Conservation (phyloP, 1,140 invertebrate species). For the Bombus waltoni region DNA sequence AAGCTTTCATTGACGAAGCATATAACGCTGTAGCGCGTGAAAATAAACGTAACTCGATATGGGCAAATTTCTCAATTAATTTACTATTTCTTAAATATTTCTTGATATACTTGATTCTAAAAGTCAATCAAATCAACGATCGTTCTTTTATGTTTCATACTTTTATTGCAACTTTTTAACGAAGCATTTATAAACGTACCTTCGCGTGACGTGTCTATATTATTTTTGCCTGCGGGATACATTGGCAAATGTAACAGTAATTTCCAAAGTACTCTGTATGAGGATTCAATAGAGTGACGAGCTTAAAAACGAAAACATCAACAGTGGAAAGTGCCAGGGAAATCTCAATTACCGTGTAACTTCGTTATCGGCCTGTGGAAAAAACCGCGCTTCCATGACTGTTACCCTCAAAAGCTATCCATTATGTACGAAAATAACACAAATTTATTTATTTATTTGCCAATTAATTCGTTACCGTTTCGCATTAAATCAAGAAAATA, state of each 20-base stretch:
- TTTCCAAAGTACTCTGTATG: background rate
- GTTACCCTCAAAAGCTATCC: too few relatives aligned
- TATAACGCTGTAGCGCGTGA: background rate
- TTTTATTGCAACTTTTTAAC: background rate
- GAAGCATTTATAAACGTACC: background rate
- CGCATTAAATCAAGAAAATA: background rate
- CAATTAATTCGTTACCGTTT: background rate
- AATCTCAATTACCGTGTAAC: constrained; percentile 10
- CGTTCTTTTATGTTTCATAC: background rate
- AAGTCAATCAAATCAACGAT: background rate
- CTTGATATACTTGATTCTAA: background rate
- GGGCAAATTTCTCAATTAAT: background rate
- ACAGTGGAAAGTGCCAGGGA: background rate
- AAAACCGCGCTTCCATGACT: background rate
- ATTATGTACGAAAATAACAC: background rate
- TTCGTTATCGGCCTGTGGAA: constrained; percentile 2
- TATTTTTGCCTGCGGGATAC: background rate
- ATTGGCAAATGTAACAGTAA: background rate
- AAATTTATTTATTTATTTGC: background rate
- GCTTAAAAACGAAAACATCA: background rate
- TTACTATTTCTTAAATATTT: background rate
- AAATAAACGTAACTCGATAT: background rate
- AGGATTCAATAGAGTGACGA: background rate
- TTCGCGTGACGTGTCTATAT: background rate
- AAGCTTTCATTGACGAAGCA: background rate